Base-by-base conservation (phyloP, 37 sponge, comb jelly and placozoan species). In the Oscarella lobularis region DNA sequence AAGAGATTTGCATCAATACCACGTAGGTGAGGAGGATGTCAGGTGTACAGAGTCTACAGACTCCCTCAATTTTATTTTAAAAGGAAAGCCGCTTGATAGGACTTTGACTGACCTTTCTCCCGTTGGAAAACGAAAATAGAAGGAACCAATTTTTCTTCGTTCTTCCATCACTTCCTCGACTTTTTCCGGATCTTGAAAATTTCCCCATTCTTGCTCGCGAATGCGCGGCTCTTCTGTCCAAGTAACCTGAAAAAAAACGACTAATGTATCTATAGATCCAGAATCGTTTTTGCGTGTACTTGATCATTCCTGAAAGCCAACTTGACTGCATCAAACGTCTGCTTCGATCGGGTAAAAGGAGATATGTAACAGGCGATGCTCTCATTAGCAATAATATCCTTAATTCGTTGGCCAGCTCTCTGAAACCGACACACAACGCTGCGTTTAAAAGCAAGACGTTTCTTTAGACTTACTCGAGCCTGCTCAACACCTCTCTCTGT, bases 201-300 rank as follows among this genome's bases (percentile, higher is more conserved):
- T 90, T 9, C 91, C 91, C 91, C 91, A 90, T 54, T 90, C 91
- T 48, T 90, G 91, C 54, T 90, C 91, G 14, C 91, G 35, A 3
- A 90, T 67, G 0, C 91, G 82, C 39, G 91, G 91, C 9, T 90
- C 91, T 37, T 87, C 88, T 0, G 71, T 76, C 33, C 74, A 67
- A 39, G n/a, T 30, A 36, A 3, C 31, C 68, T n/a, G 71, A 31
- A 40, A 75, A 36, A 30, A 74, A 2, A 2, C 14, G 31, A n/a
- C n/a, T n/a, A n/a, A n/a, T n/a, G n/a, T n/a, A n/a, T n/a, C n/a
- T n/a, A n/a, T n/a, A n/a, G n/a, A n/a, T n/a, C n/a, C n/a, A n/a
- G n/a, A n/a, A n/a, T n/a, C n/a, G n/a, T n/a, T n/a, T n/a, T n/a
- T n/a, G n/a, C n/a, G n/a, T n/a, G 3, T 34, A 90, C 91, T 85